Evolutionary conservation across 2,888 invertebrate species (phyloP).

Genomic region (Platycheirus rosarum): DNA sequence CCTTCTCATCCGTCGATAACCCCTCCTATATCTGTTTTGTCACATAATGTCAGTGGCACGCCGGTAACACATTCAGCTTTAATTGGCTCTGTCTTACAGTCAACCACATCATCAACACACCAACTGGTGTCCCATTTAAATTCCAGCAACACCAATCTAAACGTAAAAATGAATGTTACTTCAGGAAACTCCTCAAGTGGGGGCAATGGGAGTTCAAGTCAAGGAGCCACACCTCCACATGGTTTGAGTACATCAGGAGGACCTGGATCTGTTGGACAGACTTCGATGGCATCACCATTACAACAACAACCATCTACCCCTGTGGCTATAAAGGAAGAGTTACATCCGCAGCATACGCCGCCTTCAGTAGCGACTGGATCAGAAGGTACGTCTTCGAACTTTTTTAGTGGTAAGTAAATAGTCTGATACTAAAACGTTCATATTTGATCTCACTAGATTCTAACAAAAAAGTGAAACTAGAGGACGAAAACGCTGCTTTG

Average conservation of each 20-base stretch:
- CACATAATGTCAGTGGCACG: slow-evolving; percentile 59
- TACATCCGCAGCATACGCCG: slow-evolving; percentile 61
- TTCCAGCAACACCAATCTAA: slow-evolving; percentile 30
- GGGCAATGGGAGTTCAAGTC: slow-evolving; percentile 43
- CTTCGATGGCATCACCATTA: slow-evolving; percentile 56
- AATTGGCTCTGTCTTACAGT: slow-evolving; percentile 58
- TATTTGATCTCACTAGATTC: slow-evolving; percentile 12
- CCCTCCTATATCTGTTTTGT: slow-evolving; percentile 58
- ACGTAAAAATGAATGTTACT: slow-evolving; percentile 63
- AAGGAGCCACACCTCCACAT: slow-evolving; percentile 53
- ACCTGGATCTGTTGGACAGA: slow-evolving; percentile 63
- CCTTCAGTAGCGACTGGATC: slow-evolving; percentile 50
- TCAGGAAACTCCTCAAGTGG: slow-evolving; percentile 16
- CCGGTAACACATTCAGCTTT: slow-evolving; percentile 65
- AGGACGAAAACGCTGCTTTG: slow-evolving; percentile 42
- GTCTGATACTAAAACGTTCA: background rate
- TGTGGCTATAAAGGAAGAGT: slow-evolving; percentile 54
- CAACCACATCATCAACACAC: slow-evolving; percentile 50
- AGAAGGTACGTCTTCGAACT: slow-evolving; percentile 23
- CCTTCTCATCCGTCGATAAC: slow-evolving; percentile 54
- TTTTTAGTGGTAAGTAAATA: slow-evolving; percentile 56
- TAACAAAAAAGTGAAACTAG: slow-evolving; percentile 63
- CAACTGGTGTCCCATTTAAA: slow-evolving; percentile 50
- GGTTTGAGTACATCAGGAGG: slow-evolving; percentile 44
- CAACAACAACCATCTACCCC: slow-evolving; percentile 66